Conservation (phyloP, 2,888 invertebrate species). For the Agriopis aurantiaria region DNA sequence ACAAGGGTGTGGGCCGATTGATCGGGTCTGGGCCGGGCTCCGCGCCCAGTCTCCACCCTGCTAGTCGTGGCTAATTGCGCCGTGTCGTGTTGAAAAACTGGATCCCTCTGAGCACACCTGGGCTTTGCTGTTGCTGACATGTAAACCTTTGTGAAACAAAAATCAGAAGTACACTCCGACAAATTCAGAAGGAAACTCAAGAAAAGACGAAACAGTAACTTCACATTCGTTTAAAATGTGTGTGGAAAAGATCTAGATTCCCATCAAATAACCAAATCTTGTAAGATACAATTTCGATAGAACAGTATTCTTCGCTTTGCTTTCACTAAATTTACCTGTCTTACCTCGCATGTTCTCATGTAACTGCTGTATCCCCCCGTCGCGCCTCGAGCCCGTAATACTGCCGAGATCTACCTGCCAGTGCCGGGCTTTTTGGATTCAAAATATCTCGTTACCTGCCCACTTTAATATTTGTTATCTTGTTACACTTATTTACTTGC, state of each 20-base stretch:
- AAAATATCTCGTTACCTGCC: conserved; percentile 39
- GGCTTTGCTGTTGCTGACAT: conserved; percentile 43
- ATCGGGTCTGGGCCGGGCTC: conserved; percentile 60
- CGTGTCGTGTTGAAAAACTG: conserved; percentile 66
- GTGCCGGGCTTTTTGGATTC: conserved; percentile 12
- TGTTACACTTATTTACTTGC: neutral
- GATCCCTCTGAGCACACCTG: conserved; percentile 52
- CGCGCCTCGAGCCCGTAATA: conserved; percentile 11
- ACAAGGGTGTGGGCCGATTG: conserved; percentile 68
- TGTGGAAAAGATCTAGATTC: no score
- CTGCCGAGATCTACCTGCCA: conserved; percentile 22
- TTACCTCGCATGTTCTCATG: conserved; percentile 20
- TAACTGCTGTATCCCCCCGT: conserved; percentile 22
- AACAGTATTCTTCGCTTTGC: neutral
- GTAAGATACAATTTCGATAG: neutral
- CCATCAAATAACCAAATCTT: neutral
- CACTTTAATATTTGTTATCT: conserved; percentile 17
- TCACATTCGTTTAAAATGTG: no score
- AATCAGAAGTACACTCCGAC: neutral
- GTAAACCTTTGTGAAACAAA: neutral
- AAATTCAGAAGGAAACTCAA: neutral
- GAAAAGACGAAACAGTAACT: neutral
- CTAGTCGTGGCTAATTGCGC: conserved; percentile 66
- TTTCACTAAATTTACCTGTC: neutral
- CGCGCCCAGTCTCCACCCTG: conserved; percentile 64